Evolutionary conservation across 2,113 vertebrate species (phyloP).

Genomic region (Callipepla californica): DNA sequence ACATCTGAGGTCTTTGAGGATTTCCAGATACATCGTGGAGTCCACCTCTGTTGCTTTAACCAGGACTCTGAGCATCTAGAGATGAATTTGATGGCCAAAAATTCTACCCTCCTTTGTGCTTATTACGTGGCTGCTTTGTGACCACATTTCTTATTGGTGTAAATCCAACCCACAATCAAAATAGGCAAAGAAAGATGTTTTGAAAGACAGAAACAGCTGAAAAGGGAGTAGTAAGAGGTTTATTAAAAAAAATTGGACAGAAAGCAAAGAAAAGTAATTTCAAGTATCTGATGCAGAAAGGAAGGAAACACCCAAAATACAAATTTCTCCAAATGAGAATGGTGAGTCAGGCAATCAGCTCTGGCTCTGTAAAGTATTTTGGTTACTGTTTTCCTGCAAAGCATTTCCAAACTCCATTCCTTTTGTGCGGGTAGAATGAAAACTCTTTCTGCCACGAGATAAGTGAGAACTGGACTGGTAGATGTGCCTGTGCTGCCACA

Average conservation of each 20-base stretch:
- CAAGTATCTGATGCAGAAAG: background rate
- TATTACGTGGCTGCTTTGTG: background rate
- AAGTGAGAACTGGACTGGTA: background rate
- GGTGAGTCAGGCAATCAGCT: background rate
- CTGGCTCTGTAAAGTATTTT: background rate
- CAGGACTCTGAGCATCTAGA: background rate
- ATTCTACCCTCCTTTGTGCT: background rate
- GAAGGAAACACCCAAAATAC: background rate
- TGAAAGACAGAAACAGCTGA: background rate
- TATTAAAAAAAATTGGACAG: background rate
- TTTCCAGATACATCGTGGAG: background rate
- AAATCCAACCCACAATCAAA: background rate
- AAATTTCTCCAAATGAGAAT: background rate
- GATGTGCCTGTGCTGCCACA: background rate
- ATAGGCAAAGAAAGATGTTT: background rate
- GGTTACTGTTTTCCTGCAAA: background rate
- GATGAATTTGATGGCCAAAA: background rate
- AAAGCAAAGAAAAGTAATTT: background rate
- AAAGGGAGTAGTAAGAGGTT: background rate
- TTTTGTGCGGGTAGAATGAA: background rate
- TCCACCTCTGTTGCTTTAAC: background rate
- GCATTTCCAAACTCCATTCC: background rate
- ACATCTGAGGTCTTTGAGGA: background rate
- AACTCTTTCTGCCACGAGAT: background rate
- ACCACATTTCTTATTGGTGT: background rate